Percentiles rank a stretch among this genome's conserved stretches.
Evolutionary conservation across 2,888 invertebrate genomes (phyloP).

Genomic region (Galerucella pusilla): DNA sequence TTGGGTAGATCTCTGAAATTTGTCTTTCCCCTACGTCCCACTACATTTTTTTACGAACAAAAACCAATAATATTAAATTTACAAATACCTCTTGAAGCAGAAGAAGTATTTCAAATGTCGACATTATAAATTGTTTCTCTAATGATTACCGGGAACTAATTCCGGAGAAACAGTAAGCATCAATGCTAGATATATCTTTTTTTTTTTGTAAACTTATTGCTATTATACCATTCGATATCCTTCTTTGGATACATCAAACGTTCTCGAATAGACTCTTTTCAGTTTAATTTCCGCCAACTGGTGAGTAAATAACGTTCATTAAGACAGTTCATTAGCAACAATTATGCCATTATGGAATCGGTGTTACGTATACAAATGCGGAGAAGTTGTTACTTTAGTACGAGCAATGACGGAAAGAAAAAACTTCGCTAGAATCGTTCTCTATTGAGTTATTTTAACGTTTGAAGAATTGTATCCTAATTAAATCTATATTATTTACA

Average conservation of each 20-base stretch:
- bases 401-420: background rate
- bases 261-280: conserved; percentile 14
- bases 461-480: no score
- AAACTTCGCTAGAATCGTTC: no score
- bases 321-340: conserved; percentile 41
- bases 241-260: background rate
- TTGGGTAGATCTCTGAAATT: no score
- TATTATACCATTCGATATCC: background rate
- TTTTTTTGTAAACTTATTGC: background rate
- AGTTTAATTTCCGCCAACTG: conserved; percentile 39
- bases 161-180: background rate
- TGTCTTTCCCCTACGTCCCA: no score
- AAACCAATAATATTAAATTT: no score
- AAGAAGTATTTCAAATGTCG: no score
- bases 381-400: background rate
- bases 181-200: background rate
- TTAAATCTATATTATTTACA: background rate
- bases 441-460: no score
- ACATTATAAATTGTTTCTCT: background rate
- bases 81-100: no score
- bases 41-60: no score
- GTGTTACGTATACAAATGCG: conserved; percentile 16
- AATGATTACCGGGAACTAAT: background rate
- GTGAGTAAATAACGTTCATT: conserved; percentile 36
- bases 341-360: conserved; percentile 37